Conservation (phyloP, 2,888 invertebrate genomes). For the Aproaerema taeniolella region DNA sequence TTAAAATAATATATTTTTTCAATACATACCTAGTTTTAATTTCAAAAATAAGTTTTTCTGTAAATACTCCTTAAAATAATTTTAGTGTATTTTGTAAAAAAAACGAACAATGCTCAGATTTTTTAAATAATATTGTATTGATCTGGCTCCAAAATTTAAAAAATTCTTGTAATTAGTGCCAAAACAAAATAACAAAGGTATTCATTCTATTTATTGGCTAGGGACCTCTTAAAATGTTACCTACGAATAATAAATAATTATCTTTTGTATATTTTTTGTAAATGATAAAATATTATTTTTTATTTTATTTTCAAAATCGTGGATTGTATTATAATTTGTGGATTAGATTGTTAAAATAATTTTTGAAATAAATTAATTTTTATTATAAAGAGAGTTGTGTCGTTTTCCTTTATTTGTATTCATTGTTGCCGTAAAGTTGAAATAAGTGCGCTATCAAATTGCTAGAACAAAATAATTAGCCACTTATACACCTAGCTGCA, state of each 20-base stretch:
- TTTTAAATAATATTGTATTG: conserved; percentile 26
- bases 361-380: conserved; percentile 64
- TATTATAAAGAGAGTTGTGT: conserved; percentile 11
- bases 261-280: conserved; percentile 41
- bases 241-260: conserved; percentile 42
- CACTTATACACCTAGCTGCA: no score
- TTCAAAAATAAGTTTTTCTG: background rate
- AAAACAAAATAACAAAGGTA: conserved; percentile 30
- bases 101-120: conserved; percentile 51
- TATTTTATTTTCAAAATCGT: conserved; percentile 40
- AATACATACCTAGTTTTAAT: no score
- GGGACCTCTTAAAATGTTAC: conserved; percentile 53
- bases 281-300: conserved; percentile 33
- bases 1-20: no score
- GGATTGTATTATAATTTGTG: conserved; percentile 41
- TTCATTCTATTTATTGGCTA: conserved; percentile 39
- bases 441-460: no score
- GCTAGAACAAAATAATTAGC: no score
- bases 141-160: conserved; percentile 37
- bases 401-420: no score
- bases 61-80: background rate
- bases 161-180: no score
- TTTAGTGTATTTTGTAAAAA: conserved; percentile 24
- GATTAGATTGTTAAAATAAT: conserved; percentile 46
- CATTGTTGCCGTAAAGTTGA: no score